A percentile compares a stretch with the other conserved stretches of the same genome.
Evolutionary conservation across 2,797 vertebrate genomes (phyloP).

Genomic region (Chrysocyon brachyurus): DNA sequence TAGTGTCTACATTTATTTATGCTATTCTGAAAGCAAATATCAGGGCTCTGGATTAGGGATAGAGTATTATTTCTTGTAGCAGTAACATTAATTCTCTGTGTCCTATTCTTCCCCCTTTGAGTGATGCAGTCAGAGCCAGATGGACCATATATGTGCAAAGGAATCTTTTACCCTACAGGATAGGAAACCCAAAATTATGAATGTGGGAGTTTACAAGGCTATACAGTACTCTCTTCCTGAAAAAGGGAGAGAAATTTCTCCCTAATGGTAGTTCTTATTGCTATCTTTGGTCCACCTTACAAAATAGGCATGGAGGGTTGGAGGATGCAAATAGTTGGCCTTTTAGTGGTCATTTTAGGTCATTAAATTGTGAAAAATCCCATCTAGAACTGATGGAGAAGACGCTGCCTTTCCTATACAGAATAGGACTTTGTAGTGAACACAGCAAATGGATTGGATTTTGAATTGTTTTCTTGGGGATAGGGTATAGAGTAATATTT

Average conservation of each 20-base stretch:
- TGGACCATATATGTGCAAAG: background rate
- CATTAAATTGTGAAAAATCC: background rate
- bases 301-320: background rate
- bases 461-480: background rate
- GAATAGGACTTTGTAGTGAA: background rate
- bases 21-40: background rate
- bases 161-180: background rate
- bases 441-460: background rate
- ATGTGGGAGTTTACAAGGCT: background rate
- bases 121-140: background rate
- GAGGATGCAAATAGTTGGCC: background rate
- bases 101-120: background rate
- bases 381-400: background rate
- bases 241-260: background rate
- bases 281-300: background rate
- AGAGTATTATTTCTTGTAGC: background rate
- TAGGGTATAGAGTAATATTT: background rate
- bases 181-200: background rate
- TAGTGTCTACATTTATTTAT: background rate
- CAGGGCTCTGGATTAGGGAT: background rate
- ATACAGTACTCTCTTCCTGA: background rate
- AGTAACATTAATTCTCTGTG: background rate
- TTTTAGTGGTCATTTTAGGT: background rate
- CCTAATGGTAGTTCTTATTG: background rate
- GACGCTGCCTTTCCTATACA: background rate